A percentile compares a stretch with the other conserved stretches of the same genome.
These are phyloP conservation scores for Dascillus cervinus DNA, from an alignment of 2,888 invertebrate genomes.

Conservation along the genomic window DNA sequence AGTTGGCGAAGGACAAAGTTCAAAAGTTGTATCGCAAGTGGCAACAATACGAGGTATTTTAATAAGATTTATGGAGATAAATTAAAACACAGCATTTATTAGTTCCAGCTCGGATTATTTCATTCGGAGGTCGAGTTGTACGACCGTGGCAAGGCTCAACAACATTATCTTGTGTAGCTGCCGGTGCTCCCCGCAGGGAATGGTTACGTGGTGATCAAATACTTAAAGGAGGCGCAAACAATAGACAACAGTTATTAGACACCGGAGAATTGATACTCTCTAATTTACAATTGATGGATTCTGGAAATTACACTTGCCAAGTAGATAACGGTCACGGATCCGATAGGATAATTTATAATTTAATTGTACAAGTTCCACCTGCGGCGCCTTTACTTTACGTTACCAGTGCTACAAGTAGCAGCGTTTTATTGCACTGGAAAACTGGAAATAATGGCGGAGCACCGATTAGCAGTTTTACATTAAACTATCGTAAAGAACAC, in stretches of 20 bases:
- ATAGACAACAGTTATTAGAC: conserved; percentile 56
- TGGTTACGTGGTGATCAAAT: conserved; percentile 56
- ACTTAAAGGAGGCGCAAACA: conserved; percentile 49
- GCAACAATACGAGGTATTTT: conserved; percentile 51
- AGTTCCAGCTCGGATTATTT: conserved; percentile 62
- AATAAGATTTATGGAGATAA: background rate
- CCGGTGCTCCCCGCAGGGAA: conserved; percentile 57
- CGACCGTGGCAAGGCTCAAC: conserved; percentile 61
- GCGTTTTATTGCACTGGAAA: conserved; percentile 68
- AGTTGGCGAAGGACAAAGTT: conserved; percentile 70
- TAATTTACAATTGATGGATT: conserved; percentile 55
- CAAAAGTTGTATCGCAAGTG: conserved; percentile 58
- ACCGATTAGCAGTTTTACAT: conserved; percentile 58
- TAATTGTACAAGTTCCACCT: conserved; percentile 70
- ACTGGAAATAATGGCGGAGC: conserved; percentile 63
- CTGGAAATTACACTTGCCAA: conserved; percentile 66
- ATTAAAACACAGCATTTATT: conserved; percentile 18
- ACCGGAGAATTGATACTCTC: conserved; percentile 58
- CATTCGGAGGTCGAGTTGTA: conserved; percentile 60
- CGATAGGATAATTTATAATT: conserved; percentile 55
- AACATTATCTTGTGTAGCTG: conserved; percentile 55
- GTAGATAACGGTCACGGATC: conserved; percentile 62
- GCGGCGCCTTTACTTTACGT: conserved; percentile 65
- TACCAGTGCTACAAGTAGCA: conserved; percentile 67
- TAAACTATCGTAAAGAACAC: conserved; percentile 57